These are phyloP conservation scores for Busseola fusca DNA, from an alignment of 2,888 invertebrate species.

Conservation along the genomic window DNA sequence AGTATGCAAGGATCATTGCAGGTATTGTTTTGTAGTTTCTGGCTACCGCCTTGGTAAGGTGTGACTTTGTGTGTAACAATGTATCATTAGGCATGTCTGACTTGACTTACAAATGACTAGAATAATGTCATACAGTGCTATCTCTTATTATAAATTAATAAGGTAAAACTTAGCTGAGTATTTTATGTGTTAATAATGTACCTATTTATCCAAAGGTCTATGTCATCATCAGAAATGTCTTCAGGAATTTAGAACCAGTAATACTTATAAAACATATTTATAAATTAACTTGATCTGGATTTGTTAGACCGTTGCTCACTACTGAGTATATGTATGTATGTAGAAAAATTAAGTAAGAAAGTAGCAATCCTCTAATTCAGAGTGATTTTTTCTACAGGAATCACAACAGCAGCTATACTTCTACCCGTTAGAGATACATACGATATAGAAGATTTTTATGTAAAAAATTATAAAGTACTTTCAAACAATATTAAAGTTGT, in stretches of 20 bases:
- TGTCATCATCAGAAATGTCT: neutral
- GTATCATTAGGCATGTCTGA: neutral
- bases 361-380: too few relatives aligned
- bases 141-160: too few relatives aligned
- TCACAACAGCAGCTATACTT: neutral
- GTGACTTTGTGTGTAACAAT: neutral
- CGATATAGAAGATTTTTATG: neutral
- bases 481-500: too few relatives aligned
- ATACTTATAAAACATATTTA: neutral
- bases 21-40: neutral
- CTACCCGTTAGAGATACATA: neutral
- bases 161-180: neutral
- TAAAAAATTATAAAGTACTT: too few relatives aligned
- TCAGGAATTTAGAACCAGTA: neutral
- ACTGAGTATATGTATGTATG: too few relatives aligned
- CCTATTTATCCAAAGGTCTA: neutral
- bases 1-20: neutral
- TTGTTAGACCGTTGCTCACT: neutral
- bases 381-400: neutral
- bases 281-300: neutral
- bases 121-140: neutral
- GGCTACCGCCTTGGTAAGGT: neutral
- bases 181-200: neutral
- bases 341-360: too few relatives aligned
- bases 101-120: slow-evolving; percentile 2